phyloP scores from a whole-genome alignment of 2,888 invertebrate species.

The Acleris cristana region DNA sequence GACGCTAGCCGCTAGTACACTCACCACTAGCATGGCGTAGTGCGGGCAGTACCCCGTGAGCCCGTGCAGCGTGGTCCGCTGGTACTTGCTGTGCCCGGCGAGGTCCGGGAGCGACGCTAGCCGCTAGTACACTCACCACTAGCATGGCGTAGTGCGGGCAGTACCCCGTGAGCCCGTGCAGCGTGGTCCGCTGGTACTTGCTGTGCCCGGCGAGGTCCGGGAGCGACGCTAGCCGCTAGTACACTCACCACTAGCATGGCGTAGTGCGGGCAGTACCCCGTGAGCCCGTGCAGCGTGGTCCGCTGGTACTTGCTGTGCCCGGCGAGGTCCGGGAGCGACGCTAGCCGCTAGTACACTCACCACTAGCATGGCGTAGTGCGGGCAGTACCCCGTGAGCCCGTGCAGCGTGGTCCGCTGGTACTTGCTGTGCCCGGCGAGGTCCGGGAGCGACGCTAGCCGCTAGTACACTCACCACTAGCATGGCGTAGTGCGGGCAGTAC shows the following conservation, averaged over 20 bases:
- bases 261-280: conserved; percentile 71
- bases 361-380: neutral
- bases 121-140: conserved; percentile 9
- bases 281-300: conserved; percentile 94
- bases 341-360: neutral
- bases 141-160: conserved; percentile 11
- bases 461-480: conserved; percentile 14
- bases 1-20: neutral
- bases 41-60: neutral
- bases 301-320: conserved; percentile 80
- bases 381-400: neutral
- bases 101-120: neutral
- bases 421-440: neutral
- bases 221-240: neutral
- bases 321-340: conserved; percentile 55
- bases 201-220: conserved; percentile 56
- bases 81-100: neutral
- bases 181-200: conserved; percentile 90
- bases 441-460: neutral
- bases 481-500: conserved; percentile 8
- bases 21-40: neutral
- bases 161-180: conserved; percentile 91
- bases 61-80: neutral
- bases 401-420: neutral
- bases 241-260: conserved; percentile 15